Evolutionary conservation across 2,888 invertebrate genomes (phyloP).

Genomic region (Atethmia centrago): DNA sequence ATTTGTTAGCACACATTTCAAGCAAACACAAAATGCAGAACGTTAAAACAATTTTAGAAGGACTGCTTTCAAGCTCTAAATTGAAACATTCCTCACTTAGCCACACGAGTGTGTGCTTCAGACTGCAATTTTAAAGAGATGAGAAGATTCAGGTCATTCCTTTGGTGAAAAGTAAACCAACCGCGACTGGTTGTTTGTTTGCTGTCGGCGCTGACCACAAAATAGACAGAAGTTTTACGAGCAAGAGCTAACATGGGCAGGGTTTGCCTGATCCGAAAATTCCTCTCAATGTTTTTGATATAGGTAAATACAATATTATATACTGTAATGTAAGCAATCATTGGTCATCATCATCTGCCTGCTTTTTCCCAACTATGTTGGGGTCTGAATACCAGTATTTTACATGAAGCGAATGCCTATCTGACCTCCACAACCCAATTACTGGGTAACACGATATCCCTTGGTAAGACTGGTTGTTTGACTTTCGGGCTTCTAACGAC

Average conservation of each 20-base stretch:
- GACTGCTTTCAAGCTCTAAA: slow-evolving; percentile 21
- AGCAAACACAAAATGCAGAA: not conserved
- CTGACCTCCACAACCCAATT: too few relatives aligned
- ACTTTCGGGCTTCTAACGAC: too few relatives aligned
- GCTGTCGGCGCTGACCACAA: slow-evolving; percentile 26
- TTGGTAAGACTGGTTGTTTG: too few relatives aligned
- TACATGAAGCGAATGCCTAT: too few relatives aligned
- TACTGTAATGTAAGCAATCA: too few relatives aligned
- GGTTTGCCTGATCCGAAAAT: not conserved
- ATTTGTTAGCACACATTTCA: not conserved
- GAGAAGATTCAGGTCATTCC: slow-evolving; percentile 50
- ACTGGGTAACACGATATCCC: too few relatives aligned
- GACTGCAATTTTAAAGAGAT: slow-evolving; percentile 47
- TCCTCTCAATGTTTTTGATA: not conserved
- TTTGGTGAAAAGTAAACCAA: slow-evolving; percentile 38
- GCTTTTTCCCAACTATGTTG: too few relatives aligned
- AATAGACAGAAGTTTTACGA: slow-evolving; percentile 1
- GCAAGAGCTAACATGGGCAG: not conserved
- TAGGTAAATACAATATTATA: not conserved
- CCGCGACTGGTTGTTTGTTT: slow-evolving; percentile 19
- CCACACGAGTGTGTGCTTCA: slow-evolving; percentile 19
- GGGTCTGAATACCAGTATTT: too few relatives aligned
- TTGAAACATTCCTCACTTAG: slow-evolving; percentile 44
- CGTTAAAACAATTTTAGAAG: slow-evolving; percentile 10
- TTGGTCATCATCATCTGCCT: too few relatives aligned